Base-by-base conservation (phyloP, 2,888 invertebrate species). In the Lagria hirta region DNA sequence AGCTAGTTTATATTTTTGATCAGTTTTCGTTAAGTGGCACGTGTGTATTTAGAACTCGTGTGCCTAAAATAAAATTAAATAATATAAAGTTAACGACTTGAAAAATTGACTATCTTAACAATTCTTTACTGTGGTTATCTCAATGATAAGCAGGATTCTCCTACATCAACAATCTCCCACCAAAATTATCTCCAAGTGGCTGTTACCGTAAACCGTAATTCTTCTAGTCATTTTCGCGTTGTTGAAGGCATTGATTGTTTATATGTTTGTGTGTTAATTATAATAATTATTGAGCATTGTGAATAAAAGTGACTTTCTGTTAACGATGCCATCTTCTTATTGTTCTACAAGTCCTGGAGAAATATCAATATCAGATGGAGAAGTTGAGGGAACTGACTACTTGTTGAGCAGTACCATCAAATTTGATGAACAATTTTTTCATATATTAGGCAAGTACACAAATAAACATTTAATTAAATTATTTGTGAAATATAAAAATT, bases 311-410 rank as follows among this genome's bases (percentile, higher is more conserved):
- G 36, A 12, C 17, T 3, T 33, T 33, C 5, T 18, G 1, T 3
- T n/a, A n/a, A n/a, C n/a, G 1, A 61, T 61, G 57, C 62, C 66
- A 16, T 58, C 62, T n/a, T 64, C 65, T 11, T 65, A 59, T 38
- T 65, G 62, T 49, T 65, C 66, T 3, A 52, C 63, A 6, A 66
- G 66, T 55, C 65, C 66, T 3, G 64, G 64, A 14, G 66, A 61
- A 49, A 61, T 67, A 24, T 66, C 66, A 2, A 56, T 64, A 22
- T 65, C 64, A 2, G 65, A 66, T 70, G 73, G 77, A 52, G 81
- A 81, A 70, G 69, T 81, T 62, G 81, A 81, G 66, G 79, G 79
- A 55, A 77, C 79, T 3, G 81, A 81, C 63, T 81, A 79, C 66
- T 73, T 81, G 49, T 72, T 81, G 45, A 80, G 79, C 54, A 79